Evolutionary conservation across 2,113 vertebrate species (phyloP).

Genomic region (Recurvirostra avosetta): DNA sequence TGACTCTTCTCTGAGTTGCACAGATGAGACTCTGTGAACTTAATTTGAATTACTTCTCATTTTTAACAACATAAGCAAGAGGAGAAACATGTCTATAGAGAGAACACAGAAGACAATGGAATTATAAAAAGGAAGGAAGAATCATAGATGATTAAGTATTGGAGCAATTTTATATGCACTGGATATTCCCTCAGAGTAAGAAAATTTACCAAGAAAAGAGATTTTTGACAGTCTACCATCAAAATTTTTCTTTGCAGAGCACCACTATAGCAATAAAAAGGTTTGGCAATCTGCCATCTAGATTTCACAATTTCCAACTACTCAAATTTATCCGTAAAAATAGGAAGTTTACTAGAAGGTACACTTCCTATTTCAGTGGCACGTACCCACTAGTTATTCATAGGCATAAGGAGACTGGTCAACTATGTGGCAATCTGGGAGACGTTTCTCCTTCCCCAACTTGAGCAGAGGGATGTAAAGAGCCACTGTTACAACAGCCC

Average conservation of each 20-base stretch:
- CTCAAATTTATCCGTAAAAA: not conserved
- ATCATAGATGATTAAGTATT: not conserved
- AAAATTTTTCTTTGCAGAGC: not conserved
- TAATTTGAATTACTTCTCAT: not conserved
- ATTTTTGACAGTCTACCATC: not conserved
- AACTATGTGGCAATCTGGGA: not conserved
- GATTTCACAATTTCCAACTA: constrained; percentile 25
- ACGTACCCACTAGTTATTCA: not conserved
- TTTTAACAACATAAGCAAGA: not conserved
- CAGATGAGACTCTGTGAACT: not conserved
- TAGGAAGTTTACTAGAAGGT: constrained; percentile 9
- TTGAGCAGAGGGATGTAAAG: not conserved
- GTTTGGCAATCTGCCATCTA: not conserved
- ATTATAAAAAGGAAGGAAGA: not conserved
- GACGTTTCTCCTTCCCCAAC: not conserved
- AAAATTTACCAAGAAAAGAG: not conserved
- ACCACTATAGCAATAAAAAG: not conserved
- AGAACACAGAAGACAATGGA: not conserved
- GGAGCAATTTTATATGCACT: not conserved
- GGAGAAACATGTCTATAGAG: not conserved
- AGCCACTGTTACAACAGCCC: not conserved
- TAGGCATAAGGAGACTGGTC: not conserved
- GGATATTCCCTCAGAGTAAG: not conserved
- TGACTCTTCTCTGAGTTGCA: not conserved
- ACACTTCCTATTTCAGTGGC: constrained; percentile 18